Evolutionary conservation across 2,888 invertebrate species (phyloP), one percentile per base, ranked within the genome.

Genomic region (Limnephilus rhombicus): DNA sequence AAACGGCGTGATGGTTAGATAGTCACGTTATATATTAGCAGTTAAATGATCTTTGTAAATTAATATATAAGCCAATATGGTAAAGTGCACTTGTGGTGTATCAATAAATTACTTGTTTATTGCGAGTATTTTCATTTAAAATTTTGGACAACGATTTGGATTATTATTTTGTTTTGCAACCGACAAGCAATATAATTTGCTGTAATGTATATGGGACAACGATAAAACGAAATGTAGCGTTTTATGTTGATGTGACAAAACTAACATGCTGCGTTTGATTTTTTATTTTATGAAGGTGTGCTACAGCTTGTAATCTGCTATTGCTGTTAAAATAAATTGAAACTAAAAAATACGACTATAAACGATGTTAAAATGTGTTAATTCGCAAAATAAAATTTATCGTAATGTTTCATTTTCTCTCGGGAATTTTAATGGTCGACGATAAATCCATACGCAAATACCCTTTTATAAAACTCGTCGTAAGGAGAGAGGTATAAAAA

Each of bases 381-480:
- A 68, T 68, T 68, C 24, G 9, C 68, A 68, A 68, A 68, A n/a
- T 68, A 68, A 68, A 24, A 68, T 68, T 68, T 68, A 68, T 24
- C 24, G 5, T 68, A 24, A 68, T 68, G 68, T 68, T 68, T n/a
- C 83, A 83, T 83, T 83, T 83, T 34, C 83, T n/a, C 41, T 18
- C 83, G 24, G 34, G 24, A 3, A 83, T 83, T 83, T 83, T 83
- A 83, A 83, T 24, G 37, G 24, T 29, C 13, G 86, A 15, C 86
- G 9, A 45, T 41, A 86, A 86, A 86, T 45, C 86, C 15, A 29
- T 45, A 86, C 86, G 86, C 86, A 86, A 86, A 86, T 45, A 49
- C 86, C 86, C 86, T 86, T 83, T 37, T 83, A 41, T 83, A 83
- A 83, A 86, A 45, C 45, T 86, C 86, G 86, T 86, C 86, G 45